Evolutionary conservation across 2,797 vertebrate species (phyloP), one percentile per base, ranked within the genome.

Genomic region (Protosalanx chinensis): DNA sequence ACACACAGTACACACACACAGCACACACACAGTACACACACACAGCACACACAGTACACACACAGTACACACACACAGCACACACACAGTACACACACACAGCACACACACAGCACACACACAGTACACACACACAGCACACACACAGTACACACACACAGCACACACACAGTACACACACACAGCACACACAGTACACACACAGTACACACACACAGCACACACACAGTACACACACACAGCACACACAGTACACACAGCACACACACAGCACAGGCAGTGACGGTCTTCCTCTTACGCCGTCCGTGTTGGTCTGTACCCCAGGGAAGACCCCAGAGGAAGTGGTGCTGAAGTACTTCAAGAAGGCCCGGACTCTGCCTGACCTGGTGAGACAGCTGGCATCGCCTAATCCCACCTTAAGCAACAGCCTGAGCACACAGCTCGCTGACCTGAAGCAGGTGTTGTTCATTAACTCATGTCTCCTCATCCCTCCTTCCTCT

Each of bases 191-290:
- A 68, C 15, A 35, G 5, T 2, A 23, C 30, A 63, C 32, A 61
- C 59, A 69, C 67, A 69, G 23, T 27, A 27, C 53, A 59, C 41
- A 20, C 20, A 46, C 33, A 6, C 12, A 72, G 41, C 33, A 64
- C 10, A 29, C 53, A 27, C 23, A 27, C 23, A 27, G 23, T 27
- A 59, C 41, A 20, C 20, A n/a, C n/a, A 46, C 33, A 6, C 12
- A 72, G 41, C 33, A 64, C 10, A 29, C 53, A 27, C 23, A 27
- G 23, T 27, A 59, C 41, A 20, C 20, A 46, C 33, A 6, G n/a
- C 53, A 59, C 41, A 20, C 20, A 46, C 33, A 6, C 12, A 72
- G 41, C 33, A 64, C 10, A 29, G 0, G 6, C 37, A 41, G 29
- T 53, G 30, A 3, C 35, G 1, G 1, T 64, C 8, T n/a, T 37